These are phyloP conservation scores for Arbacia lixula DNA, from an alignment of 53 echinoderm and acorn worm genomes.

Conservation along the genomic window DNA sequence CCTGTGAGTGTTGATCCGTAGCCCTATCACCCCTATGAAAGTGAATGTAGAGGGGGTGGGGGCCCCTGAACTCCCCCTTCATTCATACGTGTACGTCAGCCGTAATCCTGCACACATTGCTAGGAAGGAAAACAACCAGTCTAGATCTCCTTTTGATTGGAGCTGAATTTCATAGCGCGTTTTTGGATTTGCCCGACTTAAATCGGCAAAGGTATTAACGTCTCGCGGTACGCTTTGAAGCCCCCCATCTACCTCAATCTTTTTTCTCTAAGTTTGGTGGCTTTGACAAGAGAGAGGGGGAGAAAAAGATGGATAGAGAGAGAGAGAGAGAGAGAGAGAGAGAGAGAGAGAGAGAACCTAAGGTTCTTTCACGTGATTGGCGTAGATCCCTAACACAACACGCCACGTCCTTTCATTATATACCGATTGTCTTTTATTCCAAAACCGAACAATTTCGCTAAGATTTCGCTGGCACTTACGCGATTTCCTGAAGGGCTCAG, in stretches of 20 bases:
- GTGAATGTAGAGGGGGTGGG: no score
- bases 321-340: no score
- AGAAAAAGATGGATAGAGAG: no score
- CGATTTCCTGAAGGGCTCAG: slow-evolving; percentile 41
- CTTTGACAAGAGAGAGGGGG: background rate
- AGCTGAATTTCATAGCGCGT: slow-evolving; percentile 52
- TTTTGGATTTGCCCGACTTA: slow-evolving; percentile 30
- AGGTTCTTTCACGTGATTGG: slow-evolving; percentile 31
- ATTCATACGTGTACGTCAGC: no score
- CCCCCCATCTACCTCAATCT: background rate
- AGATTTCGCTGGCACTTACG: slow-evolving; percentile 38
- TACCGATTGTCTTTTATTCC: slow-evolving; percentile 18
- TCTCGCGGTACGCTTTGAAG: slow-evolving; percentile 18
- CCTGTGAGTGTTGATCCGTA: no score
- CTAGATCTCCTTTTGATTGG: slow-evolving; percentile 37
- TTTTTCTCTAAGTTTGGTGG: slow-evolving; percentile 5
- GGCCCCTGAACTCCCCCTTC: no score
- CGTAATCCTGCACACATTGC: no score
- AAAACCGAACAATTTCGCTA: slow-evolving; percentile 35
- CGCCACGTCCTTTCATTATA: slow-evolving; percentile 41
- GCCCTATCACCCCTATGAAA: no score
- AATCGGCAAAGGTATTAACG: slow-evolving; percentile 29
- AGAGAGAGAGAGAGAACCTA: no score
- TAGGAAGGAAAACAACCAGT: slow-evolving; percentile 26
- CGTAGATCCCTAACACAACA: slow-evolving; percentile 52